These are phyloP conservation scores for Cyrtodaria siliqua DNA, from an alignment of 2,888 invertebrate species.

Conservation along the genomic window DNA sequence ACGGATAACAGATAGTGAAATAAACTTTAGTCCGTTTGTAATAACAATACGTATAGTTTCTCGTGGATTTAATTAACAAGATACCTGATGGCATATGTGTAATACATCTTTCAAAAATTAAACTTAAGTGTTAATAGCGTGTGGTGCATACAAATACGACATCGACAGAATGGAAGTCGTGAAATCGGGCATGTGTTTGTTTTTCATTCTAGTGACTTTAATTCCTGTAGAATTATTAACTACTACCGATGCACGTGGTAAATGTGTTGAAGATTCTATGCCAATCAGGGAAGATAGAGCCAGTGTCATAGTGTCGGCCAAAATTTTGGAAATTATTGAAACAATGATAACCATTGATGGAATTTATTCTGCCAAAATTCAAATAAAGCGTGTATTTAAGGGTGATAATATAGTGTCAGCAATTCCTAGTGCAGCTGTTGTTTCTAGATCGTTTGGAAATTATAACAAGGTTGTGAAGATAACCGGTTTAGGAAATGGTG, in stretches of 20 bases:
- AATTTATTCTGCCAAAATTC: background rate
- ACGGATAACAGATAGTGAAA: too few species aligned
- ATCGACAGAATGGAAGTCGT: too few species aligned
- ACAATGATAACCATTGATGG: background rate
- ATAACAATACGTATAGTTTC: too few species aligned
- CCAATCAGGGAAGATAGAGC: background rate
- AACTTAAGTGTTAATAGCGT: too few species aligned
- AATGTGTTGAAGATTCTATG: background rate
- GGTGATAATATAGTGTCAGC: background rate
- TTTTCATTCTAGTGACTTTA: background rate
- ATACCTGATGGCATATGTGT: too few species aligned
- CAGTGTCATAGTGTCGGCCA: background rate
- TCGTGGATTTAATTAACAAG: too few species aligned
- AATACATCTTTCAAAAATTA: too few species aligned
- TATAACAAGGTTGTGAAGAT: background rate
- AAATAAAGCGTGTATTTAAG: constrained; percentile 1
- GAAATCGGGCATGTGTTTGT: too few species aligned
- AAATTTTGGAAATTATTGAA: background rate
- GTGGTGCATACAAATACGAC: too few species aligned
- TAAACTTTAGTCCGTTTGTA: too few species aligned
- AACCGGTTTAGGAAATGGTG: background rate
- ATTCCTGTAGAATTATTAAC: background rate
- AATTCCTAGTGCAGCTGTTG: background rate
- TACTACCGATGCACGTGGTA: background rate
- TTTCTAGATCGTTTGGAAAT: background rate